A percentile compares a stretch with the other conserved stretches of the same genome.
Evolutionary conservation across 2,797 vertebrate genomes (phyloP).

Genomic region (Gallinago nigripennis): DNA sequence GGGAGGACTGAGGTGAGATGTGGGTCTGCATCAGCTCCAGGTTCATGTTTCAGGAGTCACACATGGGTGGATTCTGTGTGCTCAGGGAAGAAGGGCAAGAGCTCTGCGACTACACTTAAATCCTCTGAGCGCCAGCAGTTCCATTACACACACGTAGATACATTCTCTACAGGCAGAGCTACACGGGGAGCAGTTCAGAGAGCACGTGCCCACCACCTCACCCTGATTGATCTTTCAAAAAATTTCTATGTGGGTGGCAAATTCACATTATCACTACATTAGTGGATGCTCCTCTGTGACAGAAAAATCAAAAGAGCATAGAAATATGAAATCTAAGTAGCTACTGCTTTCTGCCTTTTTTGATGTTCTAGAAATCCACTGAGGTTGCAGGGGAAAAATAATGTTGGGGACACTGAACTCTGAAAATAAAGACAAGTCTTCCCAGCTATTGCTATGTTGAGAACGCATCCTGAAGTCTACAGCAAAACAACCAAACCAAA

Average conservation of each 20-base stretch:
- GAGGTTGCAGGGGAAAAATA: neutral
- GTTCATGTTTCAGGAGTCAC: neutral
- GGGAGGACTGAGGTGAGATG: neutral
- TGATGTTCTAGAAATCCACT: neutral
- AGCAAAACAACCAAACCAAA: neutral
- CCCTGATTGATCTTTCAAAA: neutral
- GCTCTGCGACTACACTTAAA: fast-evolving
- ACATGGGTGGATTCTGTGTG: neutral
- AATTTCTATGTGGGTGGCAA: neutral
- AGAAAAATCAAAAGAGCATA: neutral
- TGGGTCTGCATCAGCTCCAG: fast-evolving
- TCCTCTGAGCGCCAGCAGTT: neutral
- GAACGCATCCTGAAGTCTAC: neutral
- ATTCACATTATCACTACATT: neutral
- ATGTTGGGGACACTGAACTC: neutral
- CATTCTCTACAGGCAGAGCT: neutral
- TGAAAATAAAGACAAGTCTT: neutral
- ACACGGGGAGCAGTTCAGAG: neutral
- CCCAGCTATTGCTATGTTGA: neutral
- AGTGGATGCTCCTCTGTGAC: neutral
- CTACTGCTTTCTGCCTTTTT: neutral
- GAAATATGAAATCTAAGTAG: neutral
- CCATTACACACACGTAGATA: neutral
- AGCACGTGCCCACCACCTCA: neutral
- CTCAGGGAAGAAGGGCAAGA: neutral